A percentile compares a stretch with the other conserved stretches of the same genome.
phyloP scores from a whole-genome alignment of 2,888 invertebrate genomes.

The Chesias legatella region DNA sequence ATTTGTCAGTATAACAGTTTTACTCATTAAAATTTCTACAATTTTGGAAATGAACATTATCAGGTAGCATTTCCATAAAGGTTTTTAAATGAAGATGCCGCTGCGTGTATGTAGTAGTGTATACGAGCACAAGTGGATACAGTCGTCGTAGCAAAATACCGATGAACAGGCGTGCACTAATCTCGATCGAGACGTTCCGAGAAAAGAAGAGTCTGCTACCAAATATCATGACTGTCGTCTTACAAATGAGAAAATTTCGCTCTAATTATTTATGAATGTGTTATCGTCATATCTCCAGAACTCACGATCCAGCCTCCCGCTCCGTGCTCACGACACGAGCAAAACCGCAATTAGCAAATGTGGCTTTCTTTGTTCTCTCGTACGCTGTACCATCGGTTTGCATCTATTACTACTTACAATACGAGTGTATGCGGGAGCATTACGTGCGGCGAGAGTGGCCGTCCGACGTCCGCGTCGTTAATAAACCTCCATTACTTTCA shows the following conservation, averaged over 20 bases:
- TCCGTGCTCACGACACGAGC: conserved; percentile 78
- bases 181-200: conserved; percentile 71
- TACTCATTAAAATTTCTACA: conserved; percentile 4
- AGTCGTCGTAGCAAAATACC: conserved; percentile 56
- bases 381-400: conserved; percentile 66
- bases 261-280: conserved; percentile 82
- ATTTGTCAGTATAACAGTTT: conserved; percentile 14
- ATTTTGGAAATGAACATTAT: conserved; percentile 2
- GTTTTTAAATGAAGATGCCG: conserved; percentile 19
- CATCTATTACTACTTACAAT: conserved; percentile 68
- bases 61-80: conserved; percentile 13
- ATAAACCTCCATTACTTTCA: conserved; percentile 80
- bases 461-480: conserved; percentile 61
- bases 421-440: conserved; percentile 41
- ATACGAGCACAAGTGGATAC: conserved; percentile 38
- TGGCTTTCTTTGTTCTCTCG: conserved; percentile 79
- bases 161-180: conserved; percentile 70
- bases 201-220: conserved; percentile 72
- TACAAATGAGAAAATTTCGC: conserved; percentile 81
- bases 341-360: conserved; percentile 80
- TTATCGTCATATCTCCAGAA: conserved; percentile 77
- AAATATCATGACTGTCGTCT: conserved; percentile 79
- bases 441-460: conserved; percentile 51
- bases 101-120: conserved; percentile 27
- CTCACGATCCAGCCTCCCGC: conserved; percentile 78